A percentile compares a stretch with the other conserved stretches of the same genome.
Conservation (phyloP, 2,797 vertebrate genomes). For the Lindbergichthys nudifrons region DNA sequence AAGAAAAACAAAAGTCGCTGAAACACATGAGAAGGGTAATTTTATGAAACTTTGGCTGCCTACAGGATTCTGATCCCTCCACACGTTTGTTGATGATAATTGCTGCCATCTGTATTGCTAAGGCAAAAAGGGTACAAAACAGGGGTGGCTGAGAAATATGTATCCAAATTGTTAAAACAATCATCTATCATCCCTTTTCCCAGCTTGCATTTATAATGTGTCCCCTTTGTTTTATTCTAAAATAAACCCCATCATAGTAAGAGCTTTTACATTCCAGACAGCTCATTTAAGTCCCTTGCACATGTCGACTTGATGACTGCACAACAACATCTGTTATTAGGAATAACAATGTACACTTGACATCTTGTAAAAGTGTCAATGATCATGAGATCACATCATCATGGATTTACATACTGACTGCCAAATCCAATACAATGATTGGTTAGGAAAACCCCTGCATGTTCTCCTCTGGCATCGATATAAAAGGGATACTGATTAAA, state of each 20-base stretch:
- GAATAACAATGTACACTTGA: background rate
- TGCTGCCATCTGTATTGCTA: constrained; percentile 58
- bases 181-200: too few relatives aligned
- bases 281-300: background rate
- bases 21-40: constrained; percentile 53
- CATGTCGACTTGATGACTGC: background rate
- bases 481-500: constrained; percentile 17
- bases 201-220: constrained; percentile 8
- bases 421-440: background rate
- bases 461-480: background rate
- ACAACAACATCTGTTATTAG: background rate
- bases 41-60: constrained; percentile 49
- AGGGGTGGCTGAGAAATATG: constrained; percentile 13
- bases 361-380: background rate
- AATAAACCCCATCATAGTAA: background rate
- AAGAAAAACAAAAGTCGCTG: constrained; percentile 66
- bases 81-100: constrained; percentile 59
- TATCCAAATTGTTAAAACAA: background rate
- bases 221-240: constrained; percentile 8
- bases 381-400: background rate
- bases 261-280: background rate
- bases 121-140: constrained; percentile 15
- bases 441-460: background rate
- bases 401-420: constrained; percentile 1
- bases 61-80: constrained; percentile 41